phyloP scores from a whole-genome alignment of 2,797 vertebrate genomes.

The Cercopithecus diana region DNA sequence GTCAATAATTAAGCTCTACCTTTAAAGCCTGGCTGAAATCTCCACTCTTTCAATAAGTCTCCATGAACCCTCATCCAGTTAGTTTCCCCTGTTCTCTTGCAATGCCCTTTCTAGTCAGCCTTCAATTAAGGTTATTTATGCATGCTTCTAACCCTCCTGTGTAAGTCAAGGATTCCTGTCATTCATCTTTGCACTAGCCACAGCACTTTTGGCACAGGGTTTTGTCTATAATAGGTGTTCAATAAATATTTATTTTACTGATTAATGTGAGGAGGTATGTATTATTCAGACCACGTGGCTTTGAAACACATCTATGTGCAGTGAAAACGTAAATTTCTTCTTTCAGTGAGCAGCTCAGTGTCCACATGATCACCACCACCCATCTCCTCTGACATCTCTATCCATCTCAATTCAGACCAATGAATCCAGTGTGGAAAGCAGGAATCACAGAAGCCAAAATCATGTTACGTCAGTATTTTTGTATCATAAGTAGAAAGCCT shows the following conservation, averaged over 20 bases:
- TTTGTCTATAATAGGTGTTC: background rate
- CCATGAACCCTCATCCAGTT: background rate
- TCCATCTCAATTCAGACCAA: background rate
- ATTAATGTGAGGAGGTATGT: background rate
- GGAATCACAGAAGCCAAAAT: background rate
- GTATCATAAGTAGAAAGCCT: background rate
- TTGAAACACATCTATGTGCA: background rate
- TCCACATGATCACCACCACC: background rate
- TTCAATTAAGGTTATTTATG: background rate
- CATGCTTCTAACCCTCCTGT: background rate
- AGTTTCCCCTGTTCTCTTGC: background rate
- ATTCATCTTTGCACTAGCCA: background rate
- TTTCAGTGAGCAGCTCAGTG: background rate
- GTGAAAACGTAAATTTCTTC: background rate
- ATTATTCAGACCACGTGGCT: background rate
- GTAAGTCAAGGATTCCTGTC: background rate
- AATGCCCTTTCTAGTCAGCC: background rate
- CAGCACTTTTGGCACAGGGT: background rate
- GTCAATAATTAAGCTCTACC: background rate
- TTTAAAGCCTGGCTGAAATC: background rate
- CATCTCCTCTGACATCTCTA: background rate
- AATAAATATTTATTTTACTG: constrained; percentile 1
- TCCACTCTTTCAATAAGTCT: background rate
- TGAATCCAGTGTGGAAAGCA: background rate
- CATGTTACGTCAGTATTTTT: background rate